phyloP scores from a whole-genome alignment of 2,113 vertebrate species.

The Vulpes ferrilata region DNA sequence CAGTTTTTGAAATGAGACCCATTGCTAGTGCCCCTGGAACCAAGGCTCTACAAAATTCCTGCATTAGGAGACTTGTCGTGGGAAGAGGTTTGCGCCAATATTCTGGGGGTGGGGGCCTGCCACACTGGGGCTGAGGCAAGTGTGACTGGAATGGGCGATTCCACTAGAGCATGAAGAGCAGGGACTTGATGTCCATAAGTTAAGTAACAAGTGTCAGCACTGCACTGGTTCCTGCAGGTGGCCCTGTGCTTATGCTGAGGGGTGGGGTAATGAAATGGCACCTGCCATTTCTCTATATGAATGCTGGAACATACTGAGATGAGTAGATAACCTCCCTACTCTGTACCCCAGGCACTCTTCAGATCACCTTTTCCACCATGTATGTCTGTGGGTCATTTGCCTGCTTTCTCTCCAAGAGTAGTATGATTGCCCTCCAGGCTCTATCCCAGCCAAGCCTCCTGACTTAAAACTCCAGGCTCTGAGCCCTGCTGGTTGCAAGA shows the following conservation, averaged over 20 bases:
- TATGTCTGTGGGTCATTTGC: background rate
- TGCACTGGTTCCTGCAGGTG: background rate
- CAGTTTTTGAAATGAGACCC: background rate
- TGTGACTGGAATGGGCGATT: background rate
- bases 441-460: background rate
- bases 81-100: background rate
- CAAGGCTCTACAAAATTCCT: background rate
- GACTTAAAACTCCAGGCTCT: background rate
- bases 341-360: background rate
- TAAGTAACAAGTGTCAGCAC: background rate
- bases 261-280: background rate
- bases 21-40: background rate
- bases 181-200: background rate
- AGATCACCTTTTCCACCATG: background rate
- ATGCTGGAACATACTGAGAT: background rate
- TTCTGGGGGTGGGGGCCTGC: background rate
- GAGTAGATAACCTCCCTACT: background rate
- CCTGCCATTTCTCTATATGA: background rate
- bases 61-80: background rate
- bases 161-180: background rate
- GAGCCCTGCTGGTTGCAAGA: background rate
- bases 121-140: background rate
- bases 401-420: background rate
- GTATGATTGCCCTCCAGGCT: background rate
- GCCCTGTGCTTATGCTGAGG: background rate